These are phyloP conservation scores for Ramphastos sulfuratus DNA, from an alignment of 2,113 vertebrate species.

Conservation along the genomic window DNA sequence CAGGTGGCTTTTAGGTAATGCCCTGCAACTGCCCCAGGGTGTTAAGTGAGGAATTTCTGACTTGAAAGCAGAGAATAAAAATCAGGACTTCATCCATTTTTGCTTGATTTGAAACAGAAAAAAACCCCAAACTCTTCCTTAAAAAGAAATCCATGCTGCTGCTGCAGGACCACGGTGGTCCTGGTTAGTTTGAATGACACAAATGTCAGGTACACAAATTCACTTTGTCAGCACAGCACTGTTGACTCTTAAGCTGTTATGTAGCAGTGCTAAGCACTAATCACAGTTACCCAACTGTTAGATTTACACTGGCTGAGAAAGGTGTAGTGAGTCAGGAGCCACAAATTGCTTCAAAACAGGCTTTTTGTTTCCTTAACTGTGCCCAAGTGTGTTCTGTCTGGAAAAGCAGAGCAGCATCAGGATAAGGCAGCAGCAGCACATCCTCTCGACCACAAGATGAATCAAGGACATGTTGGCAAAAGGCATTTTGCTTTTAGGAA, in stretches of 20 bases:
- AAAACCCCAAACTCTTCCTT: neutral
- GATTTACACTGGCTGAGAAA: neutral
- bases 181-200: neutral
- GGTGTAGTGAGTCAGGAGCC: neutral
- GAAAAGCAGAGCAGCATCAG: neutral
- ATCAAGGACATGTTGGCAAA: neutral
- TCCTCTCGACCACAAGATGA: neutral
- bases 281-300: neutral
- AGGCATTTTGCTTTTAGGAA: neutral
- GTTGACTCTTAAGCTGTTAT: neutral
- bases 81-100: neutral
- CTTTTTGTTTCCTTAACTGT: neutral
- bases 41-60: neutral
- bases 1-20: neutral
- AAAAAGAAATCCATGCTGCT: neutral
- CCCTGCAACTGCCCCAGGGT: neutral
- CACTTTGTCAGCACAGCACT: neutral
- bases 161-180: neutral
- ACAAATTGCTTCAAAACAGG: neutral
- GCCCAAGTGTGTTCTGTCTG: neutral
- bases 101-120: neutral
- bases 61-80: neutral
- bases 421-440: neutral
- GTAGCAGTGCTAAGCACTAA: neutral
- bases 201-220: neutral